Base-by-base conservation (phyloP, 2,888 invertebrate genomes). In the Cyaniris semiargus region DNA sequence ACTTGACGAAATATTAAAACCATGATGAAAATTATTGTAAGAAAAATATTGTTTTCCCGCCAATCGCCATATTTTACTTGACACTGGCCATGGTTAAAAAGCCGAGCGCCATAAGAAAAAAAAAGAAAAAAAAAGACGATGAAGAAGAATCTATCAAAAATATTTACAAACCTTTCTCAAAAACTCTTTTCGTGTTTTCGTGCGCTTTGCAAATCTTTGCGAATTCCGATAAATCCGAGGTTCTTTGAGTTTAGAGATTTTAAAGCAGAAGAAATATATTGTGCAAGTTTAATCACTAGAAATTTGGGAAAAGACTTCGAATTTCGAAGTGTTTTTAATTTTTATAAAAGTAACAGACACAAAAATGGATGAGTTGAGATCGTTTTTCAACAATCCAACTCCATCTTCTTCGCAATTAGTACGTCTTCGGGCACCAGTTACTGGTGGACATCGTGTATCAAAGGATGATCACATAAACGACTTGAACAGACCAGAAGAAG, bases 331-430 rank as follows among this genome's bases (percentile, higher is more conserved):
- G 8, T 53, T n/a, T 38, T 38, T 10, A 34, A n/a, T n/a, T 70
- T 71, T 71, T 3, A n/a, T 71, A n/a, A n/a, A 72, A 72, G 15
- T 18, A 1, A 48, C 23, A 13, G 15, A 15, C 13, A 48, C 23
- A 4, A 23, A 48, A 74, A 90, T 90, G 94, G 93, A 94, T n/a
- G 94, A 94, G 80, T 66, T 94, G 53, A 82, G 85, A 76, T 84
- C 85, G 3, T 94, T 92, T 86, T 89, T 90, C 78, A 88, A 88
- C 75, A 85, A 88, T 80, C 88, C 92, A 3, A 79, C 83, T 72
- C 88, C 91, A 23, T 88, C 89, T 6, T 81, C 79, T 71, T 80
- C 87, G 3, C 86, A 89, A 84, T 82, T 85, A 76, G 84, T 80
- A 7, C 90, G 86, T 86, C 85, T 93, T 72, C 85, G 89, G 31